These are phyloP conservation scores for Seira ritae DNA, from an alignment of 2,888 invertebrate genomes.

Conservation along the genomic window DNA sequence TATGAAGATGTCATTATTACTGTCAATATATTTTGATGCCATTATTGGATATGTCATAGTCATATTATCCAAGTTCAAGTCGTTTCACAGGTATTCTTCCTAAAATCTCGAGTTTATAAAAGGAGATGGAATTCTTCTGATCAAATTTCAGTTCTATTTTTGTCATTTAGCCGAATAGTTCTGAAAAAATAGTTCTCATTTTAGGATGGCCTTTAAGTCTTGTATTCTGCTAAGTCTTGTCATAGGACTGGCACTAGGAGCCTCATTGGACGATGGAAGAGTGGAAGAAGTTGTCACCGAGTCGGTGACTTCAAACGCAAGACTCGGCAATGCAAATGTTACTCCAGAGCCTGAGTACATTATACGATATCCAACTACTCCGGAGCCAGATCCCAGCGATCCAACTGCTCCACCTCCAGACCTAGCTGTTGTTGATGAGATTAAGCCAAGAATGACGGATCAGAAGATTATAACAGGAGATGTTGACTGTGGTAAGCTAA, in stretches of 20 bases:
- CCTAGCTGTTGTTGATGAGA: background rate
- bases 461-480: constrained; percentile 38
- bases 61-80: no score
- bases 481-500: constrained; percentile 33
- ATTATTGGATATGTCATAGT: no score
- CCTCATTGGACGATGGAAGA: background rate
- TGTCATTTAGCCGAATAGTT: background rate
- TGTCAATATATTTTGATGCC: no score
- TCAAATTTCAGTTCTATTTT: background rate
- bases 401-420: constrained; percentile 23
- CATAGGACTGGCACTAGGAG: background rate
- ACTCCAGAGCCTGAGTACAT: constrained; percentile 20
- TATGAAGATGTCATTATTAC: no score
- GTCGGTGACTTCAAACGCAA: background rate
- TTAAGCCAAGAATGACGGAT: constrained; percentile 25
- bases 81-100: no score
- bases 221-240: background rate
- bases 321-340: background rate
- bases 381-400: constrained; percentile 22
- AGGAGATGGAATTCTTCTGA: background rate
- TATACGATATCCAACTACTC: constrained; percentile 40
- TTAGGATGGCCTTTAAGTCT: background rate
- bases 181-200: background rate
- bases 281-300: constrained; percentile 34
- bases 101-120: background rate